Evolutionary conservation across 2,797 vertebrate genomes (phyloP).

Genomic region (Echeneis naucrates): DNA sequence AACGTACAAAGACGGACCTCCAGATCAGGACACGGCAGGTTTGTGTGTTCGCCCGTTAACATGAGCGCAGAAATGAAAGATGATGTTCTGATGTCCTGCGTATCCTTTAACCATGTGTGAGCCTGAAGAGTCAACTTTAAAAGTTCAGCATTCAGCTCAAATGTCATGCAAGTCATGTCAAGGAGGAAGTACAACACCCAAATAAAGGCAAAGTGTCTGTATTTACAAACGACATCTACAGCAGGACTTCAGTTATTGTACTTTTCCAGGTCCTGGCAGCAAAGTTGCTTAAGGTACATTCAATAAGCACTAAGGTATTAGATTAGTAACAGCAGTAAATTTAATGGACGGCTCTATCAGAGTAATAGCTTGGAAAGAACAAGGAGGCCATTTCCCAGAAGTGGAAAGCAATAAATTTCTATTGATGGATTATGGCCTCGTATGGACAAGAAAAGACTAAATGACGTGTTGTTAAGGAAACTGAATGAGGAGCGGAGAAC

Average conservation of each 20-base stretch:
- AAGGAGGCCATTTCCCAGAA: constrained; percentile 45
- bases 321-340: constrained; percentile 47
- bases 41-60: no score
- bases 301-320: constrained; percentile 29
- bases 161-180: not conserved
- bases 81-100: no score
- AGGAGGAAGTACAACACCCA: not conserved
- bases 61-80: no score
- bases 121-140: no score
- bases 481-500: not conserved
- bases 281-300: constrained; percentile 9
- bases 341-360: constrained; percentile 49
- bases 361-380: constrained; percentile 63
- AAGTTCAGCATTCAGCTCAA: not conserved
- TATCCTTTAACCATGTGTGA: no score
- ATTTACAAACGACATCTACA: not conserved
- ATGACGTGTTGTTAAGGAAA: not conserved
- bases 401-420: constrained; percentile 34
- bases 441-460: not conserved
- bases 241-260: not conserved
- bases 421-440: constrained; percentile 30
- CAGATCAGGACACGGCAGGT: no score
- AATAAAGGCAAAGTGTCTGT: not conserved
- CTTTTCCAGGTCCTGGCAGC: not conserved
- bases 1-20: no score